Conservation (phyloP, 2,113 vertebrate genomes). For the Dascyllus trimaculatus region DNA sequence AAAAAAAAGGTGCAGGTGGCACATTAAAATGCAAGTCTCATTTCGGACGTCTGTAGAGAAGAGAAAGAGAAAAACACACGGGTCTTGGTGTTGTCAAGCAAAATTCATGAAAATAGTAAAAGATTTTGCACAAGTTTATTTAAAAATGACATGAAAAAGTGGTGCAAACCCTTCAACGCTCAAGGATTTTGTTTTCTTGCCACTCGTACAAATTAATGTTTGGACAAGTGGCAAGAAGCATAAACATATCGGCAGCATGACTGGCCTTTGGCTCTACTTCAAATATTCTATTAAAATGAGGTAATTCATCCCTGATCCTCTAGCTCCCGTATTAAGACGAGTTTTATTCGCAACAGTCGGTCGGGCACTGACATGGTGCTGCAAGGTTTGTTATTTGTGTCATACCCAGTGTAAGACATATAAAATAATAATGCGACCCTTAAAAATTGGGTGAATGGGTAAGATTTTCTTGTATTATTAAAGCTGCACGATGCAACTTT, state of each 20-base stretch:
- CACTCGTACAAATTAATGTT: slow-evolving; percentile 2
- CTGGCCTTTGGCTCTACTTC: slow-evolving; percentile 26
- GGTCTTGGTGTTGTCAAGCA: background rate
- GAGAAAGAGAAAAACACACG: fast-evolving
- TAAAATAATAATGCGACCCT: slow-evolving; percentile 1
- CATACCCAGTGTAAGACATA: background rate
- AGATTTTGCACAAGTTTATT: background rate
- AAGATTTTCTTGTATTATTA: slow-evolving; percentile 3
- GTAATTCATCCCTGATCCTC: slow-evolving; percentile 30
- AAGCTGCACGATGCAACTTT: background rate
- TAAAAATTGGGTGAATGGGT: background rate
- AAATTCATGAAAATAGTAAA: background rate
- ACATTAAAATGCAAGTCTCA: slow-evolving; percentile 19
- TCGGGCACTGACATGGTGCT: slow-evolving; percentile 6
- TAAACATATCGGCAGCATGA: background rate
- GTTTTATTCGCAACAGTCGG: slow-evolving; percentile 31
- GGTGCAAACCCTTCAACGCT: background rate
- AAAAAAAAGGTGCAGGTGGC: slow-evolving; percentile 32
- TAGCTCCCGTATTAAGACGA: slow-evolving; percentile 22
- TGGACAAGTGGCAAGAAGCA: background rate
- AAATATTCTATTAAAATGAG: slow-evolving; percentile 28
- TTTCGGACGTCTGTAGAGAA: slow-evolving; percentile 4
- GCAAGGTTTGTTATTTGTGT: background rate
- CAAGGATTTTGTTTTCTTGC: background rate
- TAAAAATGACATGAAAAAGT: background rate